A percentile compares a stretch with the other conserved stretches of the same genome.
Evolutionary conservation across 2,113 vertebrate genomes (phyloP).

Genomic region (Thunnus thynnus): DNA sequence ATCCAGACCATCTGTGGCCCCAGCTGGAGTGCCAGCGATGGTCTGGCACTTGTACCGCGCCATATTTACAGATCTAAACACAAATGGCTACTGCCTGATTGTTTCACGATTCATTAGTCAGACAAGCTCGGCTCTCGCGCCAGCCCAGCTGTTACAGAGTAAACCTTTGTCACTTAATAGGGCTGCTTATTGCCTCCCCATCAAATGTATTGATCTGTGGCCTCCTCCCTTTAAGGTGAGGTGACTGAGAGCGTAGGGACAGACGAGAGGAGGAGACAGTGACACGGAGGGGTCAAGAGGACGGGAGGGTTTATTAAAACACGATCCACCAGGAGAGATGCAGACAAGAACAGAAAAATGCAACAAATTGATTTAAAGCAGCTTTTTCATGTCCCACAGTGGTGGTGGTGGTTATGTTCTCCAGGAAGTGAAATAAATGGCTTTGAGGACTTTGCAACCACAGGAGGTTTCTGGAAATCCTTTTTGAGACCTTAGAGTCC

Average conservation of each 20-base stretch:
- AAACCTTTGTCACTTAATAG: constrained; percentile 99
- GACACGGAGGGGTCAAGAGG: constrained; percentile 34
- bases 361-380: constrained; percentile 28
- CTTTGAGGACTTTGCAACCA: not conserved
- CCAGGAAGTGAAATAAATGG: not conserved
- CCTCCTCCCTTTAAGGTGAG: constrained; percentile 91
- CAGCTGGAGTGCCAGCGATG: constrained; percentile 99
- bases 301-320: constrained; percentile 50
- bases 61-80: constrained; percentile 99
- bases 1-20: constrained; percentile 99
- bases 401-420: not conserved
- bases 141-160: constrained; percentile 99
- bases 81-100: constrained; percentile 99
- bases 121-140: constrained; percentile 98
- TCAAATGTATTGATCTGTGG: constrained; percentile 99
- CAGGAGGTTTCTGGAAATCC: not conserved
- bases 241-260: constrained; percentile 50
- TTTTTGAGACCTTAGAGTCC: too few relatives aligned
- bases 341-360: not conserved
- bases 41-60: constrained; percentile 99
- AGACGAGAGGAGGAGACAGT: constrained; percentile 11
- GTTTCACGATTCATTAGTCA: constrained; percentile 99
- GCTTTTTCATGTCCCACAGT: not conserved
- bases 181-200: constrained; percentile 98
- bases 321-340: constrained; percentile 25